Evolutionary conservation across 1,140 invertebrate species (phyloP).

Genomic region (Lanistes nyassanus): DNA sequence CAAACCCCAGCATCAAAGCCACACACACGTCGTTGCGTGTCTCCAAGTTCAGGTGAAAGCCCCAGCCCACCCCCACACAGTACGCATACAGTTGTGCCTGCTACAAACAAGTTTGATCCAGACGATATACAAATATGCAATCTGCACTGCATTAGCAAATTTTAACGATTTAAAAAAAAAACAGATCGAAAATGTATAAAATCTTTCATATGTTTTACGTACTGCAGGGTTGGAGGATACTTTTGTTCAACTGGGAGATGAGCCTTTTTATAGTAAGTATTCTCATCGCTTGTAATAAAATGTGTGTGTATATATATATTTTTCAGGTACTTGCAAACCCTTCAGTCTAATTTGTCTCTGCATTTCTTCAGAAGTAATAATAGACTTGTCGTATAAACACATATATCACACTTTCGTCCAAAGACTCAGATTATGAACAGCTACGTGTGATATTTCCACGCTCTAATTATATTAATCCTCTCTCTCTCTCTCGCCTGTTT

Average conservation of each 20-base stretch:
- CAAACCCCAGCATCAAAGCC: no score
- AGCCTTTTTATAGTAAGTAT: slow-evolving; percentile 1
- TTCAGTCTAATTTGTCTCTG: background rate
- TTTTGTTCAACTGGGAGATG: slow-evolving; percentile 10
- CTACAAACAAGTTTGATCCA: no score
- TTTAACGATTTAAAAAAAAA: no score
- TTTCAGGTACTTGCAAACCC: background rate
- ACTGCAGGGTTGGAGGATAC: no score
- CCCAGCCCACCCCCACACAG: no score
- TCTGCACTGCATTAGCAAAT: no score
- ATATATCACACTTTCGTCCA: background rate
- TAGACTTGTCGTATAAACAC: background rate
- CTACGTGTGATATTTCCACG: background rate
- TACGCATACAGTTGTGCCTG: no score
- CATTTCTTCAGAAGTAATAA: background rate
- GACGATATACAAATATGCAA: no score
- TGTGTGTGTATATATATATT: slow-evolving; percentile 8
- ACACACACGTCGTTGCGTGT: no score
- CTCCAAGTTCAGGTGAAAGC: no score
- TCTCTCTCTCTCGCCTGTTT: background rate
- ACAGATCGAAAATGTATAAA: no score
- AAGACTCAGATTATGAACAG: background rate
- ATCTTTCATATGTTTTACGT: no score
- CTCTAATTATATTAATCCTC: background rate
- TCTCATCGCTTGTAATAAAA: background rate